Evolutionary conservation across 2,113 vertebrate genomes (phyloP), one percentile per base, ranked within the genome.

Genomic region (Neogobius melanostomus): DNA sequence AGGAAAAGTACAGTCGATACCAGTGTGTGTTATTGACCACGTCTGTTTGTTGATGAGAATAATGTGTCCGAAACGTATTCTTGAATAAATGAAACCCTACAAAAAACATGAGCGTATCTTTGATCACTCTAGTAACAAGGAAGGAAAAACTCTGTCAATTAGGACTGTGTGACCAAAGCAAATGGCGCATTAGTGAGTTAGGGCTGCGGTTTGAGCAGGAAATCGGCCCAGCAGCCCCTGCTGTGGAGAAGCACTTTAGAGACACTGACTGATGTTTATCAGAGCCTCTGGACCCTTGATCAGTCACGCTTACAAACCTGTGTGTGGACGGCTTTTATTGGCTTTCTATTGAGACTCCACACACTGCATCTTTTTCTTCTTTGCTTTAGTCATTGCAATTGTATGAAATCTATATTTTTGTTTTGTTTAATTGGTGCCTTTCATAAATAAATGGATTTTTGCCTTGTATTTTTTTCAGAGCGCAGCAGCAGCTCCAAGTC

Each of bases 401-500:
- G 5, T 36, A 59, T 42, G 1, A 36, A 11, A 21, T 6, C 7
- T 21, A 2, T 28, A 11, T 28, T 56, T 28, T 56, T 21, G 16
- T 28, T 47, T 9, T 9, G 2, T 15, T 9, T 44, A 4, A 44
- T 0, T 46, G 44, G 14, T 60, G 28, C 28, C 4, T 36, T 36
- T 36, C 4, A 36, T 36, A 5, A 36, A 36, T 36, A 36, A 36
- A 36, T 36, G 3, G 17, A 51, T n/a, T 4, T 42, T 47, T 70
- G 15, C 16, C n/a, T 72, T 45, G 45, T 46, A 52, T 64, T 61
- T 28, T n/a, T 52, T 6, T 10, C 59, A 93, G 92, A 93, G 92
- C 83, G 92, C 92, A 46, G 92, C 92, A 78, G 92, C 92, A 66
- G 92, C 92, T 47, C 92, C 92, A 67, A 93, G 92, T 87, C 92